Conservation (phyloP, 2,888 invertebrate species). For the Machimus atricapillus region DNA sequence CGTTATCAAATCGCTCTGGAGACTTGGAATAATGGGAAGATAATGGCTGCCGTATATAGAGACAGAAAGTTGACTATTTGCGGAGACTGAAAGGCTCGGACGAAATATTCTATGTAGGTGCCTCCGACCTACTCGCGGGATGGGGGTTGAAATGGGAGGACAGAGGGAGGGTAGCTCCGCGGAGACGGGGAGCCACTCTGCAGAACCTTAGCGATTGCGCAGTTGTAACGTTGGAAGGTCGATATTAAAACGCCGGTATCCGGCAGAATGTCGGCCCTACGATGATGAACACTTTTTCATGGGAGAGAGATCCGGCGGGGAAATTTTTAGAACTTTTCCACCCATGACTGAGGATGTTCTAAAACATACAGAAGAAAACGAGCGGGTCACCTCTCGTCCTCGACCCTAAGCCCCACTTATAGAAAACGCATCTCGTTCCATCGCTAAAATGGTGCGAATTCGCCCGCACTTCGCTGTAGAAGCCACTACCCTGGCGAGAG, state of each 20-base stretch:
- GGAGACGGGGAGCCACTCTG: not conserved
- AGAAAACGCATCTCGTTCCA: not conserved
- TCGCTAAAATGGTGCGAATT: not conserved
- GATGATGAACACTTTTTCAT: constrained; percentile 34
- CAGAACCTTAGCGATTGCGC: constrained; percentile 20
- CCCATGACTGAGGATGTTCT: not conserved
- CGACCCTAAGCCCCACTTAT: constrained; percentile 20
- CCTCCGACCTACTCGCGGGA: not conserved
- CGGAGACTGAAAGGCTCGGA: not conserved
- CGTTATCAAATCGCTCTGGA: not conserved
- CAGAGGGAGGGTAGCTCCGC: not conserved
- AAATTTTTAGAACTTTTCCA: constrained; percentile 9
- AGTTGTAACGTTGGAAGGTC: not conserved
- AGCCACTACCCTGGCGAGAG: not conserved
- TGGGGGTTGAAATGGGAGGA: not conserved
- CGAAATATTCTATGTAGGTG: not conserved
- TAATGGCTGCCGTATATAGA: not conserved
- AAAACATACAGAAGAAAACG: not conserved
- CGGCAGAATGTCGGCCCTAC: not conserved
- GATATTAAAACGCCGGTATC: constrained; percentile 28
- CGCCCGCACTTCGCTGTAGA: not conserved
- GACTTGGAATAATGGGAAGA: not conserved
- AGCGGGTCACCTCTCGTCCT: constrained; percentile 17
- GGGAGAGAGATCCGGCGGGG: constrained; percentile 6
- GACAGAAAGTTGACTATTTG: constrained; percentile 14